These are phyloP conservation scores for Aproaerema taeniolella DNA, from an alignment of 2,888 invertebrate species.

Conservation along the genomic window DNA sequence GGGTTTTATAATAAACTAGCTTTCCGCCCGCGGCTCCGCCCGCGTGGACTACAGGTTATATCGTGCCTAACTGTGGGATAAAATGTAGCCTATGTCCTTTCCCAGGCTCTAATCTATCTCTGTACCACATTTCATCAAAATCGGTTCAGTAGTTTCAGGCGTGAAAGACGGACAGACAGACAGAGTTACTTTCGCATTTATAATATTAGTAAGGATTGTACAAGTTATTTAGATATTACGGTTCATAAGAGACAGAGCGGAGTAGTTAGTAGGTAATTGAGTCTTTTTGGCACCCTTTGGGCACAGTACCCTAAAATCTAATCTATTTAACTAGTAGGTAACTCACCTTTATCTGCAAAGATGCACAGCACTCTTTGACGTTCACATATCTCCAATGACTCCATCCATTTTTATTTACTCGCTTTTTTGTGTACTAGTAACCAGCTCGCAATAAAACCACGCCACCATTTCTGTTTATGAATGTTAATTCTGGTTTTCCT, in stretches of 20 bases:
- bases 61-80: too few relatives aligned
- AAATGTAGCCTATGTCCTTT: too few relatives aligned
- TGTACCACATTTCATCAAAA: too few relatives aligned
- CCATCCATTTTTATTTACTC: constrained; percentile 17
- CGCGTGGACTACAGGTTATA: too few relatives aligned
- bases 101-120: too few relatives aligned
- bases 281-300: neutral
- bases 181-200: too few relatives aligned
- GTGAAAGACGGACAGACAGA: too few relatives aligned
- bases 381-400: constrained; percentile 4
- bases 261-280: neutral
- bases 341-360: neutral
- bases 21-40: too few relatives aligned
- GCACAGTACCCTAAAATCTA: too few relatives aligned
- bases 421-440: constrained; percentile 17
- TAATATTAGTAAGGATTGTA: too few relatives aligned
- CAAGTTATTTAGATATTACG: neutral
- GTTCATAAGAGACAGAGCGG: neutral
- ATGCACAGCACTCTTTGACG: neutral
- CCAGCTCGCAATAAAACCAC: constrained; percentile 16
- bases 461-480: constrained; percentile 15
- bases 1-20: too few relatives aligned
- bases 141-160: too few relatives aligned
- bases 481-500: constrained; percentile 13
- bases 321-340: neutral